Conservation (phyloP, 2,888 invertebrate genomes). For the Epistrophe grossulariae region DNA sequence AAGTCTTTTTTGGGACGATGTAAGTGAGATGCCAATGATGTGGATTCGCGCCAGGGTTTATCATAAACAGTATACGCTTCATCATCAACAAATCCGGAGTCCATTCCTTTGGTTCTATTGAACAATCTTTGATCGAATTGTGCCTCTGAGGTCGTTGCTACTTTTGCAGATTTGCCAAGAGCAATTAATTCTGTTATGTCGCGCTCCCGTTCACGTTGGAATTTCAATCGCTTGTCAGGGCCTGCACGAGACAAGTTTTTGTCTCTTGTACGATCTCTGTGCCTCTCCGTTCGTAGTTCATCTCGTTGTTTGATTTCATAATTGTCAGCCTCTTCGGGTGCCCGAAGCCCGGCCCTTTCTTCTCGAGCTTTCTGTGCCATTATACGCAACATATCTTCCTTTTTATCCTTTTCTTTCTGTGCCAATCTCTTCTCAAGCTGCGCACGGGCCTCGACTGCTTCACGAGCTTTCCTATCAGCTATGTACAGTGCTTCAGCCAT, state of each 20-base stretch:
- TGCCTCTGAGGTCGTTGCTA: slow-evolving; percentile 88
- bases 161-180: slow-evolving; percentile 95
- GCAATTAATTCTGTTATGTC: slow-evolving; percentile 99
- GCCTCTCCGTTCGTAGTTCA: slow-evolving; percentile 93
- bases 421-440: slow-evolving; percentile 98
- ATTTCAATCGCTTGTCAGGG: slow-evolving; percentile 95
- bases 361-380: slow-evolving; percentile 98
- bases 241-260: slow-evolving; percentile 96
- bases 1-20: slow-evolving; percentile 94
- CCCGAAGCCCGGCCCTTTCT: slow-evolving; percentile 91
- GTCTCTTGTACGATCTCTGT: slow-evolving; percentile 96
- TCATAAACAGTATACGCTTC: slow-evolving; percentile 99
- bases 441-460: slow-evolving; percentile 98
- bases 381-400: slow-evolving; percentile 96
- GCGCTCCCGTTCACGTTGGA: slow-evolving; percentile 95
- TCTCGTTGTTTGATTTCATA: slow-evolving; percentile 92
- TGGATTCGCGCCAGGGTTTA: slow-evolving; percentile 97
- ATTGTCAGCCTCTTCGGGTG: slow-evolving; percentile 83
- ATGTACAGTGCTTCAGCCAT: slow-evolving; percentile 98
- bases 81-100: slow-evolving; percentile 96
- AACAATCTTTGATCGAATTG: slow-evolving; percentile 98
- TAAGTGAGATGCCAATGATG: slow-evolving; percentile 93
- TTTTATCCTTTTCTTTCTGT: slow-evolving; percentile 98
- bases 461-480: slow-evolving; percentile 98
- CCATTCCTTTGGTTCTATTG: slow-evolving; percentile 96